Evolutionary conservation across 1,140 invertebrate genomes (phyloP), one percentile per base, ranked within the genome.

Genomic region (Campoletis sonorensis): DNA sequence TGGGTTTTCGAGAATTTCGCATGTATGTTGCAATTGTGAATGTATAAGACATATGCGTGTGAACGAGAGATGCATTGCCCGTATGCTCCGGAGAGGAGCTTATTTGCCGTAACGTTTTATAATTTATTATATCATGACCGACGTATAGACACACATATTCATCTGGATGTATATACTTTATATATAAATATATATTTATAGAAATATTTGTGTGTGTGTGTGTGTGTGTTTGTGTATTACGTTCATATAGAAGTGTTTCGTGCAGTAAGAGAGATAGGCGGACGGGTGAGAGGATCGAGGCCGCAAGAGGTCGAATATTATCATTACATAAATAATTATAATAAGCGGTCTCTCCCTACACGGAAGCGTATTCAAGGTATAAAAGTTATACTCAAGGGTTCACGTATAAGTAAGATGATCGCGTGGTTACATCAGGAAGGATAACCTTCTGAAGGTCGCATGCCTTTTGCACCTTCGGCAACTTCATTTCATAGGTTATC

Each of bases 401-500:
- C 27, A 67, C 61, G 23, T 27, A 67, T 67, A 58, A 16, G 54
- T 58, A 61, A 27, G 11, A 58, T 40, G 51, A 78, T 78, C 76
- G 76, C 58, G 76, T 67, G 61, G 76, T 67, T 40, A 18, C 1
- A 40, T 61, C 58, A 82, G 68, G 83, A 86, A 81, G 81, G 79
- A 82, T 87, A 81, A 88, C 86, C 87, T 88, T 87, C 85, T 73
- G 85, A 86, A 88, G 86, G 87, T 88, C 86, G 85, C 77, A 79
- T 23, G 83, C 85, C 86, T 87, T 64, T 87, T 84, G 82, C 85
- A 84, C 83, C 78, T 70, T 67, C 30, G 30, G n/a, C 58, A 33
- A 67, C 54, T 67, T 37, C 10, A 37, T 61, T 49, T 67, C 11
- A 73, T 18, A 30, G 30, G n/a, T 40, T 23, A 16, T 40, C n/a